These are phyloP conservation scores for Proteles cristata DNA, from an alignment of 2,113 vertebrate species.

Conservation along the genomic window DNA sequence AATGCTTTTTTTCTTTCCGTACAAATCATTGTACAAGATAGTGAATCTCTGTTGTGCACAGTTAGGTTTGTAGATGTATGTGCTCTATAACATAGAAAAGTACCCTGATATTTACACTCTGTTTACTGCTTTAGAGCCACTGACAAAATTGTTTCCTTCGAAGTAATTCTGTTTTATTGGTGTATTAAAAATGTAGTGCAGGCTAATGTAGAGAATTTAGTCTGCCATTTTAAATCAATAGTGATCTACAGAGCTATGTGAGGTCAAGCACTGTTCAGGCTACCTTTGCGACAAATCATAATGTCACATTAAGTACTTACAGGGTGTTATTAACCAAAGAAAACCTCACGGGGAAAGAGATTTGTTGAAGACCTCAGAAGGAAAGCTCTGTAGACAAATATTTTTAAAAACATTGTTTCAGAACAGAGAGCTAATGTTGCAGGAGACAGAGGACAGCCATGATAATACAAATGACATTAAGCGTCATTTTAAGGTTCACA, in stretches of 20 bases:
- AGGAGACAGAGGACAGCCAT: background rate
- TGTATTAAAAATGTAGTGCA: conserved; percentile 68
- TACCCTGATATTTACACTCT: background rate
- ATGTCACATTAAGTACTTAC: background rate
- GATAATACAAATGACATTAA: background rate
- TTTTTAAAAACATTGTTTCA: background rate
- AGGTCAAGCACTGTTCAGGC: conserved; percentile 41
- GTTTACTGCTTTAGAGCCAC: conserved; percentile 52
- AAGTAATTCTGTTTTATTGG: conserved; percentile 67
- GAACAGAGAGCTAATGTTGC: background rate
- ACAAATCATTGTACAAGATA: background rate
- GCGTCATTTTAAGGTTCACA: background rate
- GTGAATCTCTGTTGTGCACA: background rate
- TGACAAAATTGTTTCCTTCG: conserved; percentile 60
- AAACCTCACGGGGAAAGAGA: background rate
- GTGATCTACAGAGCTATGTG: conserved; percentile 34
- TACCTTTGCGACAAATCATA: conserved; percentile 66
- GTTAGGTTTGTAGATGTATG: background rate
- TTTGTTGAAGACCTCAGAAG: conserved; percentile 58
- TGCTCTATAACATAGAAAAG: background rate
- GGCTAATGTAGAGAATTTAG: conserved; percentile 69
- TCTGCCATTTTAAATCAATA: conserved; percentile 72
- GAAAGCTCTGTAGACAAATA: background rate
- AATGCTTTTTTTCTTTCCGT: background rate
- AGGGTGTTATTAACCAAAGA: conserved; percentile 47